Evolutionary conservation across 1,140 invertebrate genomes (phyloP), one percentile per base, ranked within the genome.

Genomic region (Psix sp.): DNA sequence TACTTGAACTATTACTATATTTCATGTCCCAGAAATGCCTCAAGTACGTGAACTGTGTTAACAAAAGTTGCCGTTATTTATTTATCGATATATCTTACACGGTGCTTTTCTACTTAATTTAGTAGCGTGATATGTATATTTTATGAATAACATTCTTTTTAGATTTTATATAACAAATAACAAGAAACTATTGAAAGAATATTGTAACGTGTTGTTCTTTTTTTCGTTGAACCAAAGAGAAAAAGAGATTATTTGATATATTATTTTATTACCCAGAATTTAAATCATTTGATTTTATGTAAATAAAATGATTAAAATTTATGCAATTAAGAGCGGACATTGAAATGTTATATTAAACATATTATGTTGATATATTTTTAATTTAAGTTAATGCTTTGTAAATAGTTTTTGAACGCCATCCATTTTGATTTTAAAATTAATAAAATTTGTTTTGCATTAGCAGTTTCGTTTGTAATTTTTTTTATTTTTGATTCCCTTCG

Each of bases 101-200:
- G 43, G 54, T 45, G 65, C 46, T 67, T 56, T 67, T 56, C 59
- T 38, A 51, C 20, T 43, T 68, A 29, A 68, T 43, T 68, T 68
- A 1, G 13, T 51, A 51, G 16, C n/a, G 26, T 26, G n/a, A 38
- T 36, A 35, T 51, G 38, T 62, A 51, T 45, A 57, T 59, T 49
- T 36, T 38, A 59, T n/a, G 13, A 59, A 48, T 33, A 16, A 21
- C 5, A 42, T 26, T 45, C 3, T 35, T 18, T 36, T 51, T 17
- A 49, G 36, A 40, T 48, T 54, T 54, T 46, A 46, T 66, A 56
- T 24, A 13, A 18, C 16, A 24, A 35, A 51, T 3, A 3, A 17
- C 26, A 35, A 52, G 9, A 42, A 35, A n/a, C 24, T 10, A 46
- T 18, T 43, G 24, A 66, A 49, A 20, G 14, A 2, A 45, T 26